Base-by-base conservation (phyloP, 2,113 vertebrate species). In the Cranoglanis bouderius region DNA sequence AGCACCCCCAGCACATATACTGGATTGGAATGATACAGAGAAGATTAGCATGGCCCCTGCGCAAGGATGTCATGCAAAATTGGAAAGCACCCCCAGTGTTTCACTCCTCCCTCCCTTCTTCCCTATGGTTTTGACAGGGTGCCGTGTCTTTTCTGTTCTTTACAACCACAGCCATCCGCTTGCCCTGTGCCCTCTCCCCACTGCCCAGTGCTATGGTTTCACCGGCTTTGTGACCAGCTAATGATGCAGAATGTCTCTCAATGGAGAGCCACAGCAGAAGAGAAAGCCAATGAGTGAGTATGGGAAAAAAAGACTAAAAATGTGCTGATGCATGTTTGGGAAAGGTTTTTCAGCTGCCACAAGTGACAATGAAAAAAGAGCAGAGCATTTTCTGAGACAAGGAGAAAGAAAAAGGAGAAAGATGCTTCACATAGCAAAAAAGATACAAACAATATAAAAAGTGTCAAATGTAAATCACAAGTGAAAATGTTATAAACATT, bases 171-270 rank as follows among this genome's bases (percentile, higher is more conserved):
- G 63, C 8, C 65, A 3, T 43, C 72, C 29, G 9, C 85, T 84
- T 38, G n/a, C 43, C 82, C 80, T 1, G 1, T 53, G 55, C 35
- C 9, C 59, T 83, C 38, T 65, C 26, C 53, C 85, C 29, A 29
- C 61, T 49, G 77, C 63, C 77, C 40, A 61, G 18, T 49, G 72
- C 67, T 84, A 82, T 49, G 82, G 86, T 82, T 87, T 87, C 86
- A 55, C 46, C 9, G 29, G 86, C 86, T 72, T 87, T 82, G 63
- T 82, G 86, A n/a, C 63, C 19, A 10, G 86, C 61, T 87, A 87
- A 87, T 87, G 78, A 70, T 82, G 78, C 78, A 82, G 78, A 87
- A 87, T 82, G 63, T 18, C 29, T 70, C 86, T 82, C 59, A 87
- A 49, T 87, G 49, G 78, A 82, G 86, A 87, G 65, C 61, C 59